A percentile compares a stretch with the other conserved stretches of the same genome.
Evolutionary conservation across 2,888 invertebrate genomes (phyloP).

Genomic region (Notocelia uddmanniana): DNA sequence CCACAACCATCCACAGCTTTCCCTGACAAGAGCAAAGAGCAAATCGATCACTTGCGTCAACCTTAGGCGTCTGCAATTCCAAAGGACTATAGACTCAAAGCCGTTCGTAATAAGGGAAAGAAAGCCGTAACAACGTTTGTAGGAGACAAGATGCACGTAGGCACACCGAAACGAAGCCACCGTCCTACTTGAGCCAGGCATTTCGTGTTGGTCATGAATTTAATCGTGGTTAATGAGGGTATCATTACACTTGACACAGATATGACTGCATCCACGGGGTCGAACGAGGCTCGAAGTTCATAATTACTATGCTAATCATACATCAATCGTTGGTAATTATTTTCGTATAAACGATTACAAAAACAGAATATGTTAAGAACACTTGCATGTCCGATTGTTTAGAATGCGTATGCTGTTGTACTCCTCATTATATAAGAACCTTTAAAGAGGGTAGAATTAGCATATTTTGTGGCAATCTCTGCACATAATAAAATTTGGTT

Average conservation of each 20-base stretch:
- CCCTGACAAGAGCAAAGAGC: constrained; percentile 62
- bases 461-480: constrained; percentile 39
- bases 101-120: constrained; percentile 53
- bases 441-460: constrained; percentile 35
- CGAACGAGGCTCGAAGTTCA: constrained; percentile 17
- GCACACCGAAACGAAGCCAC: constrained; percentile 60
- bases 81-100: constrained; percentile 57
- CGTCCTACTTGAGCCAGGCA: constrained; percentile 65
- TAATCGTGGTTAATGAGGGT: constrained; percentile 58
- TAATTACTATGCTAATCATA: constrained; percentile 19
- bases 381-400: constrained; percentile 6
- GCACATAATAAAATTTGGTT: constrained; percentile 34
- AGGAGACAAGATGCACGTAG: constrained; percentile 61
- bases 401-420: neutral
- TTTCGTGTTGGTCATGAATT: constrained; percentile 67
- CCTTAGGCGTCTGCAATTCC: constrained; percentile 46
- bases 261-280: constrained; percentile 52
- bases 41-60: constrained; percentile 65
- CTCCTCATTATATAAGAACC: constrained; percentile 40
- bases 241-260: constrained; percentile 51
- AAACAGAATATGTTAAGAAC: neutral
- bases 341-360: constrained; percentile 1
- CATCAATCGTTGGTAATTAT: neutral
- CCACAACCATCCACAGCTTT: constrained; percentile 73
- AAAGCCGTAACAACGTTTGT: constrained; percentile 47